These are phyloP conservation scores for Frankliniella intonsa DNA, from an alignment of 2,888 invertebrate genomes.

Conservation along the genomic window DNA sequence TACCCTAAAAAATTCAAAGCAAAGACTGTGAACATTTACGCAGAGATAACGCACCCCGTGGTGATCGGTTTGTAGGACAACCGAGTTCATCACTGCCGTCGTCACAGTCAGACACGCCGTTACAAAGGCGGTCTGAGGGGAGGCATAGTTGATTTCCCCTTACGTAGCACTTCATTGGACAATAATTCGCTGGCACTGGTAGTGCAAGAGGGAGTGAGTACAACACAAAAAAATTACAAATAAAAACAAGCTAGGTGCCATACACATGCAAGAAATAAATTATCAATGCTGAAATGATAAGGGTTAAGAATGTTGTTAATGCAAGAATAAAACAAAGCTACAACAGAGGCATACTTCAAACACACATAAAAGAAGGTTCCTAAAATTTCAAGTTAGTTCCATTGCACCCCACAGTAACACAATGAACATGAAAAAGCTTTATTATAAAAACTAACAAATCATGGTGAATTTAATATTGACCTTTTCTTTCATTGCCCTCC, in stretches of 20 bases:
- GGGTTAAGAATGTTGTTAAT: constrained; percentile 25
- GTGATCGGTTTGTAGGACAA: constrained; percentile 20
- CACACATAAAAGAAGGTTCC: neutral
- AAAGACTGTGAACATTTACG: neutral
- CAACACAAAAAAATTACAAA: neutral
- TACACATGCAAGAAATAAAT: constrained; percentile 31
- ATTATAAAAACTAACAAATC: neutral
- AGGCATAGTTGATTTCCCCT: constrained; percentile 50
- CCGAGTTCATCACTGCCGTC: constrained; percentile 54
- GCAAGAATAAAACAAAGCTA: constrained; percentile 42
- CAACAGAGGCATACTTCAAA: constrained; percentile 42
- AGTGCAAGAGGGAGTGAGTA: constrained; percentile 15
- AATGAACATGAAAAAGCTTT: neutral
- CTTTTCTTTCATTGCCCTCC: neutral
- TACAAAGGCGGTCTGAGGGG: constrained; percentile 52
- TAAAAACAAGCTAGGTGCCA: constrained; percentile 5
- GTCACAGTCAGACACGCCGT: constrained; percentile 55
- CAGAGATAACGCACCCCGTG: neutral
- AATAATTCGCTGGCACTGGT: neutral
- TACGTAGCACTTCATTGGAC: constrained; percentile 2
- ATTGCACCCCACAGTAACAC: neutral
- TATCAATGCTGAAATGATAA: constrained; percentile 27
- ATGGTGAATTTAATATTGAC: neutral
- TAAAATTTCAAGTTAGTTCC: neutral
- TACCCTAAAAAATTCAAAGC: too few relatives aligned